Percentiles rank a stretch among this genome's conserved stretches.
Conservation (phyloP, 2,113 vertebrate genomes). For the Machaerirhynchus nigripectus region DNA sequence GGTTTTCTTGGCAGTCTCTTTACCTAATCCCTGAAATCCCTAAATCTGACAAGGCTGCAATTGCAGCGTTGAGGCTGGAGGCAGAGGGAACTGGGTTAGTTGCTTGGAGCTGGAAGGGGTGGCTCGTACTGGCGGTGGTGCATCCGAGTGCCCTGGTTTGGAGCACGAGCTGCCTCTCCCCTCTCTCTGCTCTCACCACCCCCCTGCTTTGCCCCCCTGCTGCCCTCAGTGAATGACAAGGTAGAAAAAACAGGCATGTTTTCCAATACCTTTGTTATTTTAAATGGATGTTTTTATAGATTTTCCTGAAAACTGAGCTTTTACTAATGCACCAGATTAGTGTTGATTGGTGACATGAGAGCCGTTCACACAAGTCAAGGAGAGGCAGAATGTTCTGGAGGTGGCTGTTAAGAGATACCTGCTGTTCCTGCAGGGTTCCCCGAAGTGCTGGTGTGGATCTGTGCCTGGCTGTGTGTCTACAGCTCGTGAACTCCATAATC, state of each 20-base stretch:
- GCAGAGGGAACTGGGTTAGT: not conserved
- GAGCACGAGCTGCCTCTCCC: not conserved
- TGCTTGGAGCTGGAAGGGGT: not conserved
- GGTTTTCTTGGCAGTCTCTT: not conserved
- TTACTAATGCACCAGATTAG: slow-evolving; percentile 35
- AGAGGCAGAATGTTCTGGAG: not conserved
- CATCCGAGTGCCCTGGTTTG: not conserved
- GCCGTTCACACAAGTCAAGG: not conserved
- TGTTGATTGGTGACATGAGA: not conserved
- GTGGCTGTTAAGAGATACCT: not conserved
- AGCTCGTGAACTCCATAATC: not conserved
- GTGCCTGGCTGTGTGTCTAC: not conserved
- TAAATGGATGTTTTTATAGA: slow-evolving; percentile 30
- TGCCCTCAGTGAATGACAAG: not conserved
- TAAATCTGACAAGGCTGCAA: not conserved
- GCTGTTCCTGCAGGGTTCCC: not conserved
- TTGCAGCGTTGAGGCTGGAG: not conserved
- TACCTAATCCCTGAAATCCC: not conserved
- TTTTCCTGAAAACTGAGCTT: slow-evolving; percentile 53
- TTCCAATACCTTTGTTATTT: not conserved
- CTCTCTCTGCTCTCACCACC: not conserved
- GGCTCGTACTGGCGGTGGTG: not conserved
- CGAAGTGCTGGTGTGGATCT: not conserved
- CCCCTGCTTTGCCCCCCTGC: not conserved
- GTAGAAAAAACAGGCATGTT: not conserved